Evolutionary conservation across 2,113 vertebrate genomes (phyloP).

Genomic region (Daboia siamensis): DNA sequence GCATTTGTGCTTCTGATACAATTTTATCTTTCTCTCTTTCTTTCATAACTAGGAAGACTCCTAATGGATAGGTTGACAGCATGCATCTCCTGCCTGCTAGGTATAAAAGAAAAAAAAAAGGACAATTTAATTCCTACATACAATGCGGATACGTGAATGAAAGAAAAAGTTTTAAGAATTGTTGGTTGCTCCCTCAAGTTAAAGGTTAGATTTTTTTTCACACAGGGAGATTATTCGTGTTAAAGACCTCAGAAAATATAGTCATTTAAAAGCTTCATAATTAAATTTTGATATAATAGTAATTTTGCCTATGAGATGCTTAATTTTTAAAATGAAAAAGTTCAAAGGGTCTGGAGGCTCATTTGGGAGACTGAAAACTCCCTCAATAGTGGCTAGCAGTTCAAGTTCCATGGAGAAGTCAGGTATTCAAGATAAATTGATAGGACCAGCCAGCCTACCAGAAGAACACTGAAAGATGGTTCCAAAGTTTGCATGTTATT

Average conservation of each 20-base stretch:
- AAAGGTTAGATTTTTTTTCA: not conserved
- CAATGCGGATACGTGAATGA: not conserved
- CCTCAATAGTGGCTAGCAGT: not conserved
- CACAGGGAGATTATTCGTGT: not conserved
- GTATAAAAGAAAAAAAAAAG: conserved; percentile 8
- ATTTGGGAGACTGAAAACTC: not conserved
- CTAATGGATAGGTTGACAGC: not conserved
- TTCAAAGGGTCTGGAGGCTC: not conserved
- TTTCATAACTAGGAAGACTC: not conserved
- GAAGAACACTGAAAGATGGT: not conserved
- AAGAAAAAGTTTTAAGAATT: not conserved
- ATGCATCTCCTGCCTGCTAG: not conserved
- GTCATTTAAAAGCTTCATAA: not conserved
- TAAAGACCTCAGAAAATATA: not conserved
- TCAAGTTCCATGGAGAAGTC: not conserved
- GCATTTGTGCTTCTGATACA: not conserved
- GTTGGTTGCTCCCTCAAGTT: not conserved
- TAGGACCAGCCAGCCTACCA: not conserved
- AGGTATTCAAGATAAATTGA: not conserved
- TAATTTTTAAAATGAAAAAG: not conserved
- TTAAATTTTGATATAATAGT: not conserved
- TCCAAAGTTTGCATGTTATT: not conserved
- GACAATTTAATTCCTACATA: not conserved
- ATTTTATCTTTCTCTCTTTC: conserved; percentile 1
- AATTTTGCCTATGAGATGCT: not conserved